These are phyloP conservation scores for Bellardia pandia DNA, from an alignment of 2,888 invertebrate genomes.

Conservation along the genomic window DNA sequence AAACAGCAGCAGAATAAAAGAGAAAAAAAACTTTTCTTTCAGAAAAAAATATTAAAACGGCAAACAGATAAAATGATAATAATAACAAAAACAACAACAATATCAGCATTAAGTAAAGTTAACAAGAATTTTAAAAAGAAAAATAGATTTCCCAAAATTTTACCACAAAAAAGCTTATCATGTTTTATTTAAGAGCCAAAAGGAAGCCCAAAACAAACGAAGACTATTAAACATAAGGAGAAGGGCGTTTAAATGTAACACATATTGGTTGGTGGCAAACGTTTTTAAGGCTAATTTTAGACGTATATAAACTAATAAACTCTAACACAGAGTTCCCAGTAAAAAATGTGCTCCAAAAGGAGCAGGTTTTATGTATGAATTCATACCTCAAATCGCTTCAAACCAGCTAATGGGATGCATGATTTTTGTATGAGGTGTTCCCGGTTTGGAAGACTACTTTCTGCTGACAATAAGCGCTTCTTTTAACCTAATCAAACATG, in stretches of 20 bases:
- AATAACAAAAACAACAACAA: neutral
- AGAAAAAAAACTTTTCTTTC: neutral
- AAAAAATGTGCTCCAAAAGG: too few relatives aligned
- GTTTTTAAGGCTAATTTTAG: neutral
- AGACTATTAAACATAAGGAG: neutral
- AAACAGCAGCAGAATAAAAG: neutral
- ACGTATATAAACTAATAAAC: too few relatives aligned
- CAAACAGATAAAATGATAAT: constrained; percentile 4
- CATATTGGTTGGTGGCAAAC: too few relatives aligned
- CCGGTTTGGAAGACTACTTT: too few relatives aligned
- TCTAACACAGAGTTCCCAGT: too few relatives aligned
- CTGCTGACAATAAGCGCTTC: too few relatives aligned
- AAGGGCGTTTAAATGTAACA: too few relatives aligned
- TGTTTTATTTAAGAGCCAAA: constrained; percentile 21
- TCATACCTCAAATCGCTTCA: too few relatives aligned
- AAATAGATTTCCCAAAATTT: neutral
- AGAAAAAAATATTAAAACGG: neutral
- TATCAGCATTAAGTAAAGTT: constrained; percentile 12
- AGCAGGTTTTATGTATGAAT: too few relatives aligned
- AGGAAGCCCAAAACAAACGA: neutral
- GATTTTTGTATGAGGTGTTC: too few relatives aligned
- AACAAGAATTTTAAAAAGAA: constrained; percentile 8
- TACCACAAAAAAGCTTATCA: constrained; percentile 37
- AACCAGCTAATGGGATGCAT: too few relatives aligned
- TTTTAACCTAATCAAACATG: too few relatives aligned